A percentile compares a stretch with the other conserved stretches of the same genome.
These are phyloP conservation scores for Gastracanthus pulcherrimus DNA, from an alignment of 2,888 invertebrate species.

Conservation along the genomic window DNA sequence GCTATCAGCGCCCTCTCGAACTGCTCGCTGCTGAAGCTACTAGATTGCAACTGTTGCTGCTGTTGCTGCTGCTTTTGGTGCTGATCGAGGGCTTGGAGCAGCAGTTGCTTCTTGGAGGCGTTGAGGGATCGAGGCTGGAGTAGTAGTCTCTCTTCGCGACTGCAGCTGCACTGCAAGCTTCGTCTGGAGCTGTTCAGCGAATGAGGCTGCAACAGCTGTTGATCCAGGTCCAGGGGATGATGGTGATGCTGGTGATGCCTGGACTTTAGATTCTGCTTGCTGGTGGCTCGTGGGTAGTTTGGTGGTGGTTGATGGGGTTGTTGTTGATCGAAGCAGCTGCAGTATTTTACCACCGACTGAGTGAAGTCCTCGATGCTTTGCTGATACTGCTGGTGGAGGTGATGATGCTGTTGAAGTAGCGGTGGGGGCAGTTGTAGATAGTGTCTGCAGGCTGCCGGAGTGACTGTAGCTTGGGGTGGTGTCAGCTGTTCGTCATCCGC, in stretches of 20 bases:
- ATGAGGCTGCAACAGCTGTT: conserved; percentile 56
- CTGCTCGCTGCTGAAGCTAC: not conserved
- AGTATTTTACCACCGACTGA: not conserved
- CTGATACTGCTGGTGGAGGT: conserved; percentile 38
- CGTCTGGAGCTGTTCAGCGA: conserved; percentile 59
- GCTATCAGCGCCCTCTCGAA: not conserved
- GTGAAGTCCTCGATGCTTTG: not conserved
- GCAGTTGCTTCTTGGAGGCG: not conserved
- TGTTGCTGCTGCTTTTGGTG: not conserved
- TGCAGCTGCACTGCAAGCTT: conserved; percentile 38
- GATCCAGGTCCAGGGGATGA: conserved; percentile 16
- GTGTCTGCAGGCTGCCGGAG: conserved; percentile 47
- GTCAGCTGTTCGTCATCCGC: conserved; percentile 64
- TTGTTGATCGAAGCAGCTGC: not conserved
- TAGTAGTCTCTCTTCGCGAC: not conserved
- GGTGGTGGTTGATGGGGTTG: too few relatives aligned
- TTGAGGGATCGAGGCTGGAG: not conserved
- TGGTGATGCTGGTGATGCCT: not conserved
- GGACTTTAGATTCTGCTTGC: not conserved
- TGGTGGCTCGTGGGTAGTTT: not conserved
- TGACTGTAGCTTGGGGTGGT: not conserved
- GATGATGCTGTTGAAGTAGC: conserved; percentile 50
- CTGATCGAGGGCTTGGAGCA: not conserved
- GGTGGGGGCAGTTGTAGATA: conserved; percentile 25
- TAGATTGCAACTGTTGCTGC: not conserved